These are phyloP conservation scores for Lysandra bellargus DNA, from an alignment of 2,888 invertebrate species.

Conservation along the genomic window DNA sequence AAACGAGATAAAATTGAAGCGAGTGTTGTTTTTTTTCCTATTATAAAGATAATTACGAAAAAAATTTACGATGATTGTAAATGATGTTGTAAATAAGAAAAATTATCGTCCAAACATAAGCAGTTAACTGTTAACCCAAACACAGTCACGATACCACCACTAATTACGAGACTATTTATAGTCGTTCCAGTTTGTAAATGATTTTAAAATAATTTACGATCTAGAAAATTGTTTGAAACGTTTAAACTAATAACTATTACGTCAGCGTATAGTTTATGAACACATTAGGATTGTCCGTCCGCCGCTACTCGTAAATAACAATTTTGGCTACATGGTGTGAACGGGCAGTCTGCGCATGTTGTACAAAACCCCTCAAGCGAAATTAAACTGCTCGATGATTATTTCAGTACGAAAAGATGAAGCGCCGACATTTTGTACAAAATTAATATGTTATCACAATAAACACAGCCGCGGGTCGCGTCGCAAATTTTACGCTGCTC, in stretches of 20 bases:
- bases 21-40: not conserved
- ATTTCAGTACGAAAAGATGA: not conserved
- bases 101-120: not conserved
- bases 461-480: slow-evolving; percentile 24
- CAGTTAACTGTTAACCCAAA: slow-evolving; percentile 5
- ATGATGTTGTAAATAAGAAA: not conserved
- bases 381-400: not conserved
- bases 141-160: slow-evolving; percentile 24
- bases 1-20: not conserved
- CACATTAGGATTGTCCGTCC: not conserved
- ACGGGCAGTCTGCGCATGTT: slow-evolving; percentile 1
- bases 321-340: not conserved
- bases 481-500: not conserved
- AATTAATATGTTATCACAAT: not conserved
- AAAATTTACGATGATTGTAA: not conserved
- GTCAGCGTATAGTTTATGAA: not conserved
- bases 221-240: slow-evolving; percentile 15
- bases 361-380: slow-evolving; percentile 3
- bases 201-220: slow-evolving; percentile 31
- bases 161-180: slow-evolving; percentile 29
- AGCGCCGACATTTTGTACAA: slow-evolving; percentile 15
- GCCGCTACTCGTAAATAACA: not conserved
- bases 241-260: slow-evolving; percentile 2
- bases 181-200: slow-evolving; percentile 25
- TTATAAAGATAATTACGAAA: not conserved